Evolutionary conservation across 1,140 invertebrate genomes (phyloP).

Genomic region (Phenacoccus solenopsis): DNA sequence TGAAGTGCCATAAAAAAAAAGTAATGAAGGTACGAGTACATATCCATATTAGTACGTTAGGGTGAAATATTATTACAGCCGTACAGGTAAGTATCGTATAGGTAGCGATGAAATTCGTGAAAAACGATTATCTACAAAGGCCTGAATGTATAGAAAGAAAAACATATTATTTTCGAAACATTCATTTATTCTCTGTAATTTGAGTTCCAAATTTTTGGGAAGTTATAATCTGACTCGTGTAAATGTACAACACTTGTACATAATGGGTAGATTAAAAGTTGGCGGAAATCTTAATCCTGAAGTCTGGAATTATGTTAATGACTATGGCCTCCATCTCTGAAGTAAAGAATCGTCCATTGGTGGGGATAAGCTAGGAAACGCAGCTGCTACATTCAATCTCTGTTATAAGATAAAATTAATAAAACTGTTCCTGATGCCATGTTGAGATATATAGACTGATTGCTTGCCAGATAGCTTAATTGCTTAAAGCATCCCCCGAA

Average conservation of each 20-base stretch:
- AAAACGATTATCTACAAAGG: background rate
- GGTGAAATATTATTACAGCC: too few species aligned
- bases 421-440: constrained; percentile 14
- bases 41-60: too few species aligned
- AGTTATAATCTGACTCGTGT: constrained; percentile 10
- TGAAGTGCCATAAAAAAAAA: too few species aligned
- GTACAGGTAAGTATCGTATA: too few species aligned
- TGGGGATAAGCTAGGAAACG: constrained; percentile 9
- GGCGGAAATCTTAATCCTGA: constrained; percentile 14
- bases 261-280: constrained; percentile 14
- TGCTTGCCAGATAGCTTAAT: constrained; percentile 16
- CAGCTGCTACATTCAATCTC: constrained; percentile 14
- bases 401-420: constrained; percentile 17
- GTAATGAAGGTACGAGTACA: too few species aligned
- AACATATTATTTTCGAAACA: constrained; percentile 5
- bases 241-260: constrained; percentile 13
- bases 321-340: constrained; percentile 11
- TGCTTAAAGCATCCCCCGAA: constrained; percentile 5
- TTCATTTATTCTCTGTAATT: constrained; percentile 10
- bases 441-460: constrained; percentile 16
- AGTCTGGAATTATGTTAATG: constrained; percentile 15
- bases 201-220: constrained; percentile 15
- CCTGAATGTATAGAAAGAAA: background rate
- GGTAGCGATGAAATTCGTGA: too few species aligned
- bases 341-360: constrained; percentile 6